Evolutionary conservation across 1,140 invertebrate species (phyloP), one percentile per base, ranked within the genome.

Genomic region (Calosoma granatense): DNA sequence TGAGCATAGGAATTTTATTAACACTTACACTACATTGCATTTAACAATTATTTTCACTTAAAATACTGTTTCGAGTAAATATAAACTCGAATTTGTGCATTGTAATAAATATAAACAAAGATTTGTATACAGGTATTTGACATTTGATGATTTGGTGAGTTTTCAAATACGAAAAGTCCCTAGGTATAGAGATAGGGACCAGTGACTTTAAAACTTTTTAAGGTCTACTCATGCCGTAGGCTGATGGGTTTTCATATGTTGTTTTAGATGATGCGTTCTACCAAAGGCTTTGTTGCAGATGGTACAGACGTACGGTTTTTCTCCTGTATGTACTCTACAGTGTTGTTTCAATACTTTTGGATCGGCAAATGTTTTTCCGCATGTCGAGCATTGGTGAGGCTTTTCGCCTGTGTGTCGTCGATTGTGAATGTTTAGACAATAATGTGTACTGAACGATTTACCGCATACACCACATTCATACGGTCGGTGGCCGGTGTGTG

Each of bases 401-500:
- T 72, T 67, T 39, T 76, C 74, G 0, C 76, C 64, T 2, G 74
- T 77, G 47, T 77, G 74, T 61, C 20, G 61, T 43, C 75, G 64
- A 53, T 72, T 71, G 47, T 77, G 75, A 57, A 76, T 75, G 4
- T 73, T 76, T 23, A 65, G 54, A 56, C 59, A 60, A 60, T 61
- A 65, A 9, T 54, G 36, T 1, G 64, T 64, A 20, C 60, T 61
- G 52, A 69, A 70, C 2, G 20, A 57, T 59, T 69, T 70, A 23
- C 54, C 39, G 65, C 77, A 78, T 56, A 79, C 78, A 64, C 78
- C 74, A 62, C 81, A 84, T 4, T 75, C 70, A 55, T 81, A 81
- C 0, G 79, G 79, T 47, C 79, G 72, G 43, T 80, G 76, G 0
- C 79, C 78, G 1, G 79, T 80, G 58, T 84, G 81, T 56, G 79